Conservation (phyloP, 2,888 invertebrate genomes). For the Mythimna vitellina region DNA sequence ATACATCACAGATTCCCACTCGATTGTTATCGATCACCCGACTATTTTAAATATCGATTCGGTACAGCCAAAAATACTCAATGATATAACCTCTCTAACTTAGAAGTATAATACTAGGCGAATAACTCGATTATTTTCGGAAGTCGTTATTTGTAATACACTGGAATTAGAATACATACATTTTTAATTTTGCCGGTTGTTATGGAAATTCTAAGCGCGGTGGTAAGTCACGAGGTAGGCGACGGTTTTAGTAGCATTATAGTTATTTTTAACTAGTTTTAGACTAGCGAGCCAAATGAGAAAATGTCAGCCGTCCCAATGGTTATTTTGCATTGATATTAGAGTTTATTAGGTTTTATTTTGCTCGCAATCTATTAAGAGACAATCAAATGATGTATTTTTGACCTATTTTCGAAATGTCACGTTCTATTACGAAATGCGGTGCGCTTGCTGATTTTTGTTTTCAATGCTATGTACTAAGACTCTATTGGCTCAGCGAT, state of each 20-base stretch:
- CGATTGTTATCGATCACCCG: constrained; percentile 72
- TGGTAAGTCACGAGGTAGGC: constrained; percentile 66
- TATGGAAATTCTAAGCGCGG: constrained; percentile 67
- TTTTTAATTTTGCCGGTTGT: constrained; percentile 52
- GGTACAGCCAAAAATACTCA: constrained; percentile 19
- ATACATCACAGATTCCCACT: constrained; percentile 66
- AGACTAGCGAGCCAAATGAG: constrained; percentile 66
- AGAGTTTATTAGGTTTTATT: constrained; percentile 57
- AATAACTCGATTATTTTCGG: constrained; percentile 34
- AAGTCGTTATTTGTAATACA: constrained; percentile 17
- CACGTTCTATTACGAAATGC: constrained; percentile 31
- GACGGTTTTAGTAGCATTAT: constrained; percentile 50
- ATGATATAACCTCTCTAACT: constrained; percentile 36
- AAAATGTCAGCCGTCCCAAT: constrained; percentile 65
- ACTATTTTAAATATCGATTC: constrained; percentile 66
- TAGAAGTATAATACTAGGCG: constrained; percentile 29
- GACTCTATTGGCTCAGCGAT: no score
- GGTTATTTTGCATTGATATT: constrained; percentile 65
- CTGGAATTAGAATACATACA: neutral
- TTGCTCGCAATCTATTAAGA: constrained; percentile 45
- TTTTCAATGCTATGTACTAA: constrained; percentile 25
- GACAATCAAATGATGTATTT: constrained; percentile 44
- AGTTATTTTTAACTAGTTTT: constrained; percentile 69
- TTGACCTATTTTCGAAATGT: constrained; percentile 57
- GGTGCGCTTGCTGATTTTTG: constrained; percentile 10